Conservation (phyloP, 1,140 invertebrate species). For the Brachionus sp. region DNA sequence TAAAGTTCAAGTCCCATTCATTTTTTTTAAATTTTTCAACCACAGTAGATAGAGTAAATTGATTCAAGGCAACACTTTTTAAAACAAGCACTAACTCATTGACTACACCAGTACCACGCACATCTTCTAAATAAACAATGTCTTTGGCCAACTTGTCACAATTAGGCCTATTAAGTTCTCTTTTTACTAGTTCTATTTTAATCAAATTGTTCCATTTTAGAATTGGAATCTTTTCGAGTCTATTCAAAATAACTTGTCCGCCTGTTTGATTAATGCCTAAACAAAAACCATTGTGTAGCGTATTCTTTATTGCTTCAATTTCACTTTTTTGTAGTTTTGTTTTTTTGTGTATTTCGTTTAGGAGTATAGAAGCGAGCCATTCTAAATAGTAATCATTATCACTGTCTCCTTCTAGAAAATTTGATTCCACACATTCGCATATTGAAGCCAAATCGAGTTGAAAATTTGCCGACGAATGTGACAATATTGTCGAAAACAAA, state of each 20-base stretch:
- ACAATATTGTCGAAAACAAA: neutral
- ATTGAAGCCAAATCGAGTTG: neutral
- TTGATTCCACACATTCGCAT: neutral
- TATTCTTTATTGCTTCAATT: neutral
- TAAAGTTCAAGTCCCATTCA: neutral
- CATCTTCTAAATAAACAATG: neutral
- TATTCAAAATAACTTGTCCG: neutral
- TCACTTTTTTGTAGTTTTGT: neutral
- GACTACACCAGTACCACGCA: neutral
- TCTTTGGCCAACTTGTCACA: neutral
- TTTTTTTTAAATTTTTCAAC: neutral
- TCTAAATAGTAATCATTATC: neutral
- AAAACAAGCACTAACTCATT: neutral
- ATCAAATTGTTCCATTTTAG: slow-evolving; percentile 1
- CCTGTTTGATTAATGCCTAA: neutral
- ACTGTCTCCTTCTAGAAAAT: neutral
- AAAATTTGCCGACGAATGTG: neutral
- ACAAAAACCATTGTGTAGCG: neutral
- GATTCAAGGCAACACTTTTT: neutral
- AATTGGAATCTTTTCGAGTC: neutral
- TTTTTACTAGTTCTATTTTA: neutral
- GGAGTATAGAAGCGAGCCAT: neutral
- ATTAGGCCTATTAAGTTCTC: neutral
- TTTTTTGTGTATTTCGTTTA: neutral
- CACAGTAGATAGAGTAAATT: neutral